Base-by-base conservation (phyloP, 2,888 invertebrate species). In the Orchesella flavescens region DNA sequence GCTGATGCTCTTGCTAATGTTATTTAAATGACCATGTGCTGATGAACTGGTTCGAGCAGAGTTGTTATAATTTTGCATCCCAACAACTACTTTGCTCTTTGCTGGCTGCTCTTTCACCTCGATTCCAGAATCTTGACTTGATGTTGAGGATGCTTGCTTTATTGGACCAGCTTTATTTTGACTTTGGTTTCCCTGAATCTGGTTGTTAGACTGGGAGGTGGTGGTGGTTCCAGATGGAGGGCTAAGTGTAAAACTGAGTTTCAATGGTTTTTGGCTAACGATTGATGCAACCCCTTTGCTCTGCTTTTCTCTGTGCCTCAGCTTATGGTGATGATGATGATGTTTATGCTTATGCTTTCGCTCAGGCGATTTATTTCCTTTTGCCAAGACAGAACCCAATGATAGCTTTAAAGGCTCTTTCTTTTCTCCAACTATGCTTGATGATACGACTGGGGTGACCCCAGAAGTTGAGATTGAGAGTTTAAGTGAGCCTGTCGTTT, bases 271-370 rank as follows among this genome's bases (percentile, higher is more conserved):
- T 46, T 84, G 84, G 78, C 74, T 83, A 4, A 61, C 69, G 4
- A 79, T 63, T 7, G 84, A 78, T n/a, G 79, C 44, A 23, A 74
- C 79, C 79, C 79, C 84, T 75, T 84, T 84, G 46, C 79, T 79
- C 63, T 86, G 83, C 78, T 88, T 87, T 44, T 87, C 85, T 68
- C 86, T 82, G 72, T 87, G 86, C 86, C 76, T 86, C 66, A 76
- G 85, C 57, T 87, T 84, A 79, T 84, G 83, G 83, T 86, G 84
- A 57, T 84, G 78, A 34, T 85, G 81, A 63, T 85, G 71, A 49
- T 87, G 84, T 55, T 86, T 87, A 75, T 87, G 88, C 74, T 88
- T 85, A 77, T 88, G 88, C 77, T 86, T 86, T 63, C 87, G 86
- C n/a, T 85, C 85, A 10, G 84, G 85, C 57, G 83, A 83, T 68